Evolutionary conservation across 1,140 invertebrate genomes (phyloP).

Genomic region (Euglossa dilemma): DNA sequence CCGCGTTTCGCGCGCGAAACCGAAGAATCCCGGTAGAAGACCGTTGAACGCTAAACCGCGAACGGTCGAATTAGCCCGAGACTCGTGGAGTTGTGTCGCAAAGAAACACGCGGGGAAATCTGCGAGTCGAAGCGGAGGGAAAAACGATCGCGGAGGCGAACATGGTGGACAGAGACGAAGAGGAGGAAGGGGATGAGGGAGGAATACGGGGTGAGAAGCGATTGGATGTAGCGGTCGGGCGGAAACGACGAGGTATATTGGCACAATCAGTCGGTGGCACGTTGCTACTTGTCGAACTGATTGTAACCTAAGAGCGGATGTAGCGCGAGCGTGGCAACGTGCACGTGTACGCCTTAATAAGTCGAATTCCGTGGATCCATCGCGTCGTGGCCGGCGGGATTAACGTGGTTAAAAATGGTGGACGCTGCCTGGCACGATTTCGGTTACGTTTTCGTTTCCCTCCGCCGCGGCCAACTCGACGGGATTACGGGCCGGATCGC

Average conservation of each 20-base stretch:
- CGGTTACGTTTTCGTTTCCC: not conserved
- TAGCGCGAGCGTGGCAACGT: not conserved
- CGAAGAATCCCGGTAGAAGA: too few species aligned
- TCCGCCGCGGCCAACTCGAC: conserved; percentile 18
- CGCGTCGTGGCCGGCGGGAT: conserved; percentile 1
- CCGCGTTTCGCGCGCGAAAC: too few species aligned
- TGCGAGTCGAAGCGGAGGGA: not conserved
- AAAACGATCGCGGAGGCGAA: conserved; percentile 7
- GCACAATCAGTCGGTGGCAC: conserved; percentile 68
- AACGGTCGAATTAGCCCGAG: too few species aligned
- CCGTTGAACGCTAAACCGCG: too few species aligned
- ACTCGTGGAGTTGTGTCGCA: too few species aligned
- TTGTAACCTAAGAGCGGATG: conserved; percentile 61
- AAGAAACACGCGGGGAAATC: not conserved
- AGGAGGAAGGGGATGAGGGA: not conserved
- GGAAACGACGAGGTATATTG: conserved; percentile 61
- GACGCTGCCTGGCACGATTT: not conserved
- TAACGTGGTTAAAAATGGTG: conserved; percentile 45
- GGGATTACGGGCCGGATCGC: conserved; percentile 36
- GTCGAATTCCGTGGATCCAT: conserved; percentile 17
- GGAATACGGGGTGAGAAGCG: conserved; percentile 43
- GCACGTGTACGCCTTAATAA: conserved; percentile 2
- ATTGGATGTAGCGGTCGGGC: conserved; percentile 56
- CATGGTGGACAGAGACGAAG: conserved; percentile 1
- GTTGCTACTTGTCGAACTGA: conserved; percentile 66